These are phyloP conservation scores for Cynaeus angustus DNA, from an alignment of 2,888 invertebrate species.

Conservation along the genomic window DNA sequence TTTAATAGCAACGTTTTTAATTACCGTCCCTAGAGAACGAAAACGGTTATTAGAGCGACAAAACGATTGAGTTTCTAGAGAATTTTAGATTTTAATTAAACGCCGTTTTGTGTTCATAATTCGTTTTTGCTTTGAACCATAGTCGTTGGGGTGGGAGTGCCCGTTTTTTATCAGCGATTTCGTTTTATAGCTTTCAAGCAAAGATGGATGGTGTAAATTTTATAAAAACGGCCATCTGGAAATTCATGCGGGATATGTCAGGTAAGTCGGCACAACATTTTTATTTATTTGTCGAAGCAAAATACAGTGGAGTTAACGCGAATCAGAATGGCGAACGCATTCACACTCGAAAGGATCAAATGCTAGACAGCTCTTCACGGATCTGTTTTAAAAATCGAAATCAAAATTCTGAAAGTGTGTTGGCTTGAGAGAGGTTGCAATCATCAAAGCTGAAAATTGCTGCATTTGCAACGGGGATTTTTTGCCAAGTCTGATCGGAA, in stretches of 20 bases:
- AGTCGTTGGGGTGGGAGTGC: constrained; percentile 4
- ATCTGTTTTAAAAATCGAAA: constrained; percentile 26
- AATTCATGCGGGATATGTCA: constrained; percentile 30
- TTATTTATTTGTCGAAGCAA: constrained; percentile 37
- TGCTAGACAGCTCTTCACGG: constrained; percentile 16
- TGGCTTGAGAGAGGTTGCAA: not conserved
- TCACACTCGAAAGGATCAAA: constrained; percentile 39
- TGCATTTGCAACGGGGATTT: constrained; percentile 19
- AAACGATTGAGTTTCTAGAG: constrained; percentile 39
- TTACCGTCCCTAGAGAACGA: constrained; percentile 33
- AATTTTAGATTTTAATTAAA: constrained; percentile 43
- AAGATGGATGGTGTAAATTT: constrained; percentile 31
- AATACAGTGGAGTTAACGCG: constrained; percentile 17
- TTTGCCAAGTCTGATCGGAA: constrained; percentile 7
- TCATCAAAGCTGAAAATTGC: constrained; percentile 33
- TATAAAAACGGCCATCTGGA: constrained; percentile 22
- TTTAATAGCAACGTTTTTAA: constrained; percentile 41
- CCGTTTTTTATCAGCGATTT: constrained; percentile 28
- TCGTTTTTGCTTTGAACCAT: constrained; percentile 36
- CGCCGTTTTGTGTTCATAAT: constrained; percentile 41
- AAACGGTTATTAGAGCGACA: constrained; percentile 40
- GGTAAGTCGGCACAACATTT: constrained; percentile 24
- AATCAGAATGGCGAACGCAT: constrained; percentile 18
- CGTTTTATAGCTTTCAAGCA: constrained; percentile 31
- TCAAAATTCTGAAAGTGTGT: constrained; percentile 16